Evolutionary conservation across 1,140 invertebrate species (phyloP), one percentile per base, ranked within the genome.

Genomic region (Proctacanthus coquilletti): DNA sequence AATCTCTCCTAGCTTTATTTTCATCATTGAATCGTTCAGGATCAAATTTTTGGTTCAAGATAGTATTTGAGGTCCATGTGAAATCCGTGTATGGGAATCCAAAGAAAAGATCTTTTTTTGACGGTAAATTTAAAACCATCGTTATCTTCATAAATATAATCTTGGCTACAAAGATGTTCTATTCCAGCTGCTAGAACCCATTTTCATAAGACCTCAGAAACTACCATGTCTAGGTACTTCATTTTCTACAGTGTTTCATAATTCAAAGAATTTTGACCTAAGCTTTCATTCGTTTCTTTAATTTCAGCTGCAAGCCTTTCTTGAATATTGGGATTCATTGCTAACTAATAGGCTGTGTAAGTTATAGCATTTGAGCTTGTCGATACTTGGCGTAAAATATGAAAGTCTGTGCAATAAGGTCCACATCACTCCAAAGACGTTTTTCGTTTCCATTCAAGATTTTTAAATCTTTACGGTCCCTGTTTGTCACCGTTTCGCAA

Each of bases 11-110:
- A n/a, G 42, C 20, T 31, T 55, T 57, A 38, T 68, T 65, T 31
- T 66, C 60, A 2, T 62, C 60, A 15, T 56, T 43, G 42, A 71
- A 75, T 34, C 72, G 46, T 21, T 71, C 69, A 5, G 71, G 71
- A 45, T 66, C 47, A 38, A 71, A 74, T 34, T 46, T 51, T 2
- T 5, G 72, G 71, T 3, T 74, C 50, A 0, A 59, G 55, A 43
- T 60, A 72, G 34, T 62, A 61, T 10, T 63, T 43, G 2, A 61
- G 51, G 45, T 72, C 63, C 11, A 54, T 45, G 33, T 76, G 72
- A 23, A 76, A 17, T 1, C 38, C 52, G n/a, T 42, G 48, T n/a
- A 61, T 38, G 0, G 66, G 58, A 23, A 68, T 47, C 43, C 45
- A 53, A 1, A 55, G 0, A 48, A 9, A 6, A 19, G 0, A 43